These are phyloP conservation scores for Carcharodon carcharias DNA, from an alignment of 2,797 vertebrate genomes.

Conservation along the genomic window DNA sequence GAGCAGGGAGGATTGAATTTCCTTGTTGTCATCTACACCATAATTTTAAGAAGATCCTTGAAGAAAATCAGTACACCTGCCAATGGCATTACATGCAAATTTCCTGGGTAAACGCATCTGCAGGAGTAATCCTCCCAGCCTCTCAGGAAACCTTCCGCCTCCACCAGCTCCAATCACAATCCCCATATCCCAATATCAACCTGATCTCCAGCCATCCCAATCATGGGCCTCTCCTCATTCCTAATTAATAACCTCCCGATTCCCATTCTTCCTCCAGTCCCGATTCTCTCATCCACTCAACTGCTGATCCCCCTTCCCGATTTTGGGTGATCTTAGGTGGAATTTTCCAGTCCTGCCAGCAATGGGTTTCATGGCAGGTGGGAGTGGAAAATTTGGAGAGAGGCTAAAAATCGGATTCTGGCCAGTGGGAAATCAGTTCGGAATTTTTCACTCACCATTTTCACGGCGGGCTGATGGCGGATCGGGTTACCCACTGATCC, in stretches of 20 bases:
- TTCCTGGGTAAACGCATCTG: neutral
- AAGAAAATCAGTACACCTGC: neutral
- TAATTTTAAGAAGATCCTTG: neutral
- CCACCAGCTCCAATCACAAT: neutral
- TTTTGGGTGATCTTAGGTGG: no score
- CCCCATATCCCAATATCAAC: neutral
- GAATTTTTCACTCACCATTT: no score
- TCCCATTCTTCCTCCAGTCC: no score
- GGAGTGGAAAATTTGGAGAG: no score
- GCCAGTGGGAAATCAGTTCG: no score
- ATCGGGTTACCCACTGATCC: no score
- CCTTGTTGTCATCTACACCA: neutral
- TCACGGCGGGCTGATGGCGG: no score
- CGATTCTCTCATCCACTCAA: no score
- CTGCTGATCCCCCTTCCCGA: no score
- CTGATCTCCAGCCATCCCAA: neutral
- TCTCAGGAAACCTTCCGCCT: neutral
- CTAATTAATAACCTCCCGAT: neutral
- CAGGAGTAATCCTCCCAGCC: neutral
- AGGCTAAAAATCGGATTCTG: no score
- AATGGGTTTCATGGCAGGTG: no score
- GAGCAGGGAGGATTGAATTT: neutral
- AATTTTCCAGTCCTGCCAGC: no score
- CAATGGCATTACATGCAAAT: neutral
- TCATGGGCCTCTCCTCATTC: neutral